phyloP scores from a whole-genome alignment of 2,797 vertebrate genomes.

The Notoglanidium macrostoma region DNA sequence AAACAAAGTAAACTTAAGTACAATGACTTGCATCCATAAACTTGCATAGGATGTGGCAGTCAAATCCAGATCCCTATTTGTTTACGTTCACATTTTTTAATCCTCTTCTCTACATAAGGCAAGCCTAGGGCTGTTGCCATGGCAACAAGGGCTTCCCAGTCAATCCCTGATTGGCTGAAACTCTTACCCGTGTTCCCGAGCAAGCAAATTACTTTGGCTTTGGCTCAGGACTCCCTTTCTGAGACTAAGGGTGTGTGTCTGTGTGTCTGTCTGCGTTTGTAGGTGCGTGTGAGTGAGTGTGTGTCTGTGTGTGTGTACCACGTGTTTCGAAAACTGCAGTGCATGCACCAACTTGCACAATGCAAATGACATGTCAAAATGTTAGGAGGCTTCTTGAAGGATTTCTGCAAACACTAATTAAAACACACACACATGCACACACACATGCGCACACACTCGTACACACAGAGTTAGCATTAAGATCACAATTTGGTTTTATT shows the following conservation, averaged over 20 bases:
- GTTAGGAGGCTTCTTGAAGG: background rate
- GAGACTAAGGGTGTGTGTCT: constrained; percentile 25
- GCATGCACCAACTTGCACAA: constrained; percentile 11
- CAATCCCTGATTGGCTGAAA: constrained; percentile 43
- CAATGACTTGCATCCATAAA: background rate
- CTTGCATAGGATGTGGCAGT: background rate
- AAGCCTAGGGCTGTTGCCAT: constrained; percentile 56
- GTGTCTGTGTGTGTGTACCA: background rate
- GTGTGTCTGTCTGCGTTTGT: background rate
- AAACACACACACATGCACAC: background rate
- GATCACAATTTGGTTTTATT: background rate
- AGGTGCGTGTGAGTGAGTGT: background rate
- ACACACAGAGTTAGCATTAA: background rate
- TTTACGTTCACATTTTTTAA: constrained; percentile 27
- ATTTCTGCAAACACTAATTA: constrained; percentile 6
- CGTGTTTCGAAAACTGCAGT: constrained; percentile 17
- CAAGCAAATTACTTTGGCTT: constrained; percentile 41
- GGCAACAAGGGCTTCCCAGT: constrained; percentile 48
- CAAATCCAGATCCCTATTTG: constrained; percentile 25
- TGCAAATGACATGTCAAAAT: constrained; percentile 11
- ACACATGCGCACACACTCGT: background rate
- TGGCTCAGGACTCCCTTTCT: constrained; percentile 24
- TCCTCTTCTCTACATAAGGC: constrained; percentile 43
- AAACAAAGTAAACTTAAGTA: background rate
- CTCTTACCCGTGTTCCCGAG: constrained; percentile 42